Conservation (phyloP, 2,888 invertebrate species). For the Tetropium fuscum region DNA sequence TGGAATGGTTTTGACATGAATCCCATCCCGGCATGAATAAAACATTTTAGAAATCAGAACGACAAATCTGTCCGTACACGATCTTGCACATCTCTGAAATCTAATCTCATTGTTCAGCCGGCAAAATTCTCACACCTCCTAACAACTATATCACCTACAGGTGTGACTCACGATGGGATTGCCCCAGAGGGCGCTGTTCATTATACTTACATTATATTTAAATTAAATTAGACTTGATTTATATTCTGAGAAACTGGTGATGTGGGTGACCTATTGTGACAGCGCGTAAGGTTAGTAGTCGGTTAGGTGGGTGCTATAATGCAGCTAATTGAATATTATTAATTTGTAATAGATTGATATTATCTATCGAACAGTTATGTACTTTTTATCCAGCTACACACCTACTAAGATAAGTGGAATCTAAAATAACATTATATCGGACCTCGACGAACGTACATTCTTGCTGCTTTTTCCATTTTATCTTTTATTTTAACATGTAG, state of each 20-base stretch:
- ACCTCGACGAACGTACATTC: too few species aligned
- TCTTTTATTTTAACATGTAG: too few species aligned
- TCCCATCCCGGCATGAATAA: constrained; percentile 36
- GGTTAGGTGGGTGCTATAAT: constrained; percentile 43
- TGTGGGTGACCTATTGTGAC: constrained; percentile 48
- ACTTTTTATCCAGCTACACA: too few species aligned
- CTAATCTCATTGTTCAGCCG: constrained; percentile 27
- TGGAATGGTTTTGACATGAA: too few species aligned
- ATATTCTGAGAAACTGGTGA: constrained; percentile 50
- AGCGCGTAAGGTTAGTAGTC: constrained; percentile 47
- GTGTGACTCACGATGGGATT: constrained; percentile 63
- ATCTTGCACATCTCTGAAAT: constrained; percentile 28
- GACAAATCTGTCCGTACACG: constrained; percentile 28
- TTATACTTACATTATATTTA: constrained; percentile 64
- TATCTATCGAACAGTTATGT: too few species aligned
- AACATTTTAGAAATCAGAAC: constrained; percentile 32
- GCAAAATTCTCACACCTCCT: constrained; percentile 60
- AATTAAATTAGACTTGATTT: constrained; percentile 63
- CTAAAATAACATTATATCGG: too few species aligned
- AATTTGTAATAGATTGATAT: constrained; percentile 20
- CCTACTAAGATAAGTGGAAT: too few species aligned
- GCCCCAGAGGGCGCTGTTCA: constrained; percentile 62
- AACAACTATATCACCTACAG: constrained; percentile 64
- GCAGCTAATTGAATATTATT: constrained; percentile 38
- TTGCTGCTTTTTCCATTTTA: too few species aligned